Base-by-base conservation (phyloP, 2,888 invertebrate genomes). In the Hemithea aestivaria region DNA sequence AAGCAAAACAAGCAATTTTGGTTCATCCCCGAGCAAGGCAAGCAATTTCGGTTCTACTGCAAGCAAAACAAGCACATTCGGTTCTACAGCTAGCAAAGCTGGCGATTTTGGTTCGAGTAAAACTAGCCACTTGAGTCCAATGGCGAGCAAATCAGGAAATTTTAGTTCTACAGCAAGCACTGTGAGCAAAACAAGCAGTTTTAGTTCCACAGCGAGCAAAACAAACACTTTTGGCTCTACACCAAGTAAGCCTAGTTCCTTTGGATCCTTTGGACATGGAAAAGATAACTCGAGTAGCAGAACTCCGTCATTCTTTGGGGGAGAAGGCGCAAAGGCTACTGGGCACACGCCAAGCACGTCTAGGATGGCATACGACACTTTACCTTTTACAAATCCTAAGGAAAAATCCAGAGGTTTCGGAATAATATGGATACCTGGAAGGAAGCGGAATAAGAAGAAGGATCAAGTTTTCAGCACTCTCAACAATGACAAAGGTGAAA, bases 361-460 rank as follows among this genome's bases (percentile, higher is more conserved):
- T 2, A 68, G 49, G 20, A 74, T 73, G 55, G 68, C 53, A 21
- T 72, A 73, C 41, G 43, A 58, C 0, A 31, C 60, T 8, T 45
- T 68, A 3, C 58, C 70, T 0, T 70, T 62, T 25, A 16, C 16
- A 2, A 59, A 44, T 29, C 61, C 73, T 1, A 78, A 74, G 44
- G 66, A 39, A 10, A 82, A 80, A 52, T 51, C 66, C 1, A 48
- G 73, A 3, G 66, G 66, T 8, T 75, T 85, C 30, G 80, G 82
- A 1, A 69, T 87, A 33, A 67, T 87, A 52, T 87, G 84, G 85
- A 39, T 87, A 43, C 85, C 85, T 1, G 67, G 67, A 1, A 75
- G 60, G 49, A 77, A 66, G 50, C 62, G 62, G 11, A 73, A 77
- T 44, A 81, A 73, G 41, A 73, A 78, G 36, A 84, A 79, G 40